Evolutionary conservation across 2,113 vertebrate species (phyloP).

Genomic region (Stomatorhinus ivindoensis): DNA sequence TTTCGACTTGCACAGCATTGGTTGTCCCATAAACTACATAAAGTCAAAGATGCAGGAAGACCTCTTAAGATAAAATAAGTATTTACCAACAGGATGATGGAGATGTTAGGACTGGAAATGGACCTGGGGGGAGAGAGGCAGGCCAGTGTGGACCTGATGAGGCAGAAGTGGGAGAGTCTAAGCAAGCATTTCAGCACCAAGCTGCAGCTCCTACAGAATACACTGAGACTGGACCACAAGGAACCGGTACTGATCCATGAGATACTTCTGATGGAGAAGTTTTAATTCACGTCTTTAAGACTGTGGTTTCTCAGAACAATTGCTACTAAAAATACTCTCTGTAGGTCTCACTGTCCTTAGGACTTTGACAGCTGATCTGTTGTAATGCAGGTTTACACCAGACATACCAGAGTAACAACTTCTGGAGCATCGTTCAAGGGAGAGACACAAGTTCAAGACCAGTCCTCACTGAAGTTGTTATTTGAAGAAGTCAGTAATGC

Average conservation of each 20-base stretch:
- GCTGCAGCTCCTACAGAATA: constrained; percentile 69
- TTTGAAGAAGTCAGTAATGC: constrained; percentile 69
- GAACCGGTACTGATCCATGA: constrained; percentile 59
- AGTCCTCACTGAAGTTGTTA: constrained; percentile 63
- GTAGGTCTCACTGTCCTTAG: not conserved
- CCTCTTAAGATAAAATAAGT: constrained; percentile 18
- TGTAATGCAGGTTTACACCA: constrained; percentile 67
- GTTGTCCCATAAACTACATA: not conserved
- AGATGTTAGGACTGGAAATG: constrained; percentile 61
- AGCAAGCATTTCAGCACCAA: constrained; percentile 79
- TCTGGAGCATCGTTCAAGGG: constrained; percentile 63
- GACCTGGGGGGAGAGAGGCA: constrained; percentile 63
- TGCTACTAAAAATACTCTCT: not conserved
- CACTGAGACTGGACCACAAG: constrained; percentile 73
- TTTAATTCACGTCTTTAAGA: not conserved
- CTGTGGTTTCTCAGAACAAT: not conserved
- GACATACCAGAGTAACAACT: constrained; percentile 65
- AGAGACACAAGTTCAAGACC: constrained; percentile 60
- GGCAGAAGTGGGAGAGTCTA: constrained; percentile 78
- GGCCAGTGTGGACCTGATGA: constrained; percentile 64
- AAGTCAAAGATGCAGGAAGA: not conserved
- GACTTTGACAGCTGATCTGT: not conserved
- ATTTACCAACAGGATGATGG: constrained; percentile 56
- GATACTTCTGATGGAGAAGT: not conserved
- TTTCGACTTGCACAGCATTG: not conserved